Evolutionary conservation across 2,113 vertebrate genomes (phyloP), one percentile per base, ranked within the genome.

Genomic region (Perca flavescens): DNA sequence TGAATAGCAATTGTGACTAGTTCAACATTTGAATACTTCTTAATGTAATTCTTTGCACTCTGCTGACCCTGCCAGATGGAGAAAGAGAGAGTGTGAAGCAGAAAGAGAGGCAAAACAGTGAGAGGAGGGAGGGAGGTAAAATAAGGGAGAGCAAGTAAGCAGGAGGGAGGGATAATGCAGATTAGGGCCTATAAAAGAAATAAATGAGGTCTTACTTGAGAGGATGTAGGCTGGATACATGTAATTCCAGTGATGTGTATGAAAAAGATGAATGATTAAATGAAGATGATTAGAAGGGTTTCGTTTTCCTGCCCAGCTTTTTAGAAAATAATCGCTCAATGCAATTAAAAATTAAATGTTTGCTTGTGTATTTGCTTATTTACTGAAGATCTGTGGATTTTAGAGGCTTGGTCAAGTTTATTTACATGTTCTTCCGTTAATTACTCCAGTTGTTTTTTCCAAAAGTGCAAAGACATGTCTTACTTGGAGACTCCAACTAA

Each of bases 41-140:
- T 83, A 90, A 88, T 92, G 83, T 84, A 84, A 86, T 88, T 92
- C 76, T 88, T 79, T 92, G 88, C 88, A 91, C 86, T 88, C 79
- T 78, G 61, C 69, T 91, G 85, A 90, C 89, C 87, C 80, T 82
- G 90, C 83, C 84, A 86, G 86, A 88, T 72, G 86, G 82, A 76
- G 64, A 69, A 58, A 77, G 31, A 43, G 10, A 60, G 72, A 28
- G 31, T 5, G 22, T 8, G 71, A 43, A 25, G 54, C 40, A 62
- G 65, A 21, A 19, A 52, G 49, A 62, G 61, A 70, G 36, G 62
- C 10, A 12, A 67, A 54, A 70, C 13, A 1, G 40, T 31, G 62
- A 79, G 47, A 4, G 19, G 66, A 28, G 5, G 31, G 31, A 70
- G 31, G 52, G 28, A 77, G 57, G 53, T 28, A 3, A 73, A 53